These are phyloP conservation scores for Folsomia manolachei DNA, from an alignment of 2,888 invertebrate species.

Conservation along the genomic window DNA sequence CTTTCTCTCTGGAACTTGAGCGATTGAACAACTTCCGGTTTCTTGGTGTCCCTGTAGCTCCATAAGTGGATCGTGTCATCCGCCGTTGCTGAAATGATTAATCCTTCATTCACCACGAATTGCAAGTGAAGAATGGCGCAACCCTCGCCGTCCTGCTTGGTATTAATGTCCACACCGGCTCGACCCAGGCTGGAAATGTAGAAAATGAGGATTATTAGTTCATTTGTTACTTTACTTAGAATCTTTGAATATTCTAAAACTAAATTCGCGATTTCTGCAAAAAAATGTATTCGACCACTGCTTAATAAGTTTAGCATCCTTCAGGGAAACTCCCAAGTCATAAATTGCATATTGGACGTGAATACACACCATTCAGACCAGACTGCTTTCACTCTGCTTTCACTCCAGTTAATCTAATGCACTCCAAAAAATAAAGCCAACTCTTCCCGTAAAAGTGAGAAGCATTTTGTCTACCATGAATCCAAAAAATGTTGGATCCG, in stretches of 20 bases:
- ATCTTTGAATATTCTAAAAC: too few species aligned
- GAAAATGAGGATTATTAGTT: too few species aligned
- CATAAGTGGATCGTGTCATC: conserved; percentile 96
- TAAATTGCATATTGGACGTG: neutral
- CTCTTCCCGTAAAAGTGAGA: too few species aligned
- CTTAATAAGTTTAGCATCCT: too few species aligned
- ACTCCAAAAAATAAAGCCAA: too few species aligned
- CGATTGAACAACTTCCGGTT: conserved; percentile 90
- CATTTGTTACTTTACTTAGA: too few species aligned
- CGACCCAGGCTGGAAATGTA: conserved; percentile 81
- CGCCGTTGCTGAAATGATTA: conserved; percentile 88
- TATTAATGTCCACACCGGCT: conserved; percentile 94
- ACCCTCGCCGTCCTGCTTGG: conserved; percentile 69
- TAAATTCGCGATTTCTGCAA: too few species aligned
- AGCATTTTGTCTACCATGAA: too few species aligned
- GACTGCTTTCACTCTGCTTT: neutral
- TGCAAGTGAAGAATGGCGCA: conserved; percentile 83
- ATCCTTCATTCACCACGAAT: conserved; percentile 97
- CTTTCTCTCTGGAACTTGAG: conserved; percentile 96
- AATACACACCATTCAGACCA: too few species aligned
- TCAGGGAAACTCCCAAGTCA: neutral
- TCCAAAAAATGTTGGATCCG: too few species aligned
- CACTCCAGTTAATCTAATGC: too few species aligned
- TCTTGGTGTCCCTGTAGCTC: conserved; percentile 87
- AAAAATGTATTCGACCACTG: too few species aligned